Evolutionary conservation across 2,797 vertebrate species (phyloP), one percentile per base, ranked within the genome.

Genomic region (Oreortyx pictus): DNA sequence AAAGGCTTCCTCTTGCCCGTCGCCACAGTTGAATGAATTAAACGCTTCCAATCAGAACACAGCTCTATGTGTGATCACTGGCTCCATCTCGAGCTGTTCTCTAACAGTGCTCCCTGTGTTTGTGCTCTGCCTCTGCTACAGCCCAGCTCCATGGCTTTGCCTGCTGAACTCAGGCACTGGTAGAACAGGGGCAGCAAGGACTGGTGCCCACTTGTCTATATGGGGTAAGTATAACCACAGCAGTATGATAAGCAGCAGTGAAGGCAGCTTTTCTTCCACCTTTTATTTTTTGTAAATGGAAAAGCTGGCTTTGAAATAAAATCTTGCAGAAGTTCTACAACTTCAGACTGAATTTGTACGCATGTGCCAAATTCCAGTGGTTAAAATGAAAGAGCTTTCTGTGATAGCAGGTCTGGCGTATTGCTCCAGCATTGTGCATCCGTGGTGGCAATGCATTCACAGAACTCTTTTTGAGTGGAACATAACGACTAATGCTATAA

Each of bases 131-230:
- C 39, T 66, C 65, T 59, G 37, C 72, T 62, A 57, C 52, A 29
- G 29, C 50, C 23, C 35, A 3, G 2, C n/a, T 27, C 44, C 0
- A 0, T 29, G 41, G 25, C 16, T 75, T 46, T 90, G 14, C 27
- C 49, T 52, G 1, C 57, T 39, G 49, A 64, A 25, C 14, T 44
- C 2, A 27, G 23, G 3, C 4, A 22, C 3, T 18, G 56, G 39
- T 39, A 46, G 64, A 41, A 25, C 4, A 6, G 44, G n/a, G 39
- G 14, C 46, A 70, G 7, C 24, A 29, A 33, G 31, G 29, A 4
- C 15, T 41, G 23, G 11, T 27, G 43, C 35, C 39, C 1, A 0
- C 61, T 41, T 24, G 14, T 46, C 35, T 65, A 0, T 12, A 29
- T 56, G 10, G 1, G 1, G 7, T 47, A 17, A 49, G 27, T 46